These are phyloP conservation scores for Turnix velox DNA, from an alignment of 2,113 vertebrate genomes.

Conservation along the genomic window DNA sequence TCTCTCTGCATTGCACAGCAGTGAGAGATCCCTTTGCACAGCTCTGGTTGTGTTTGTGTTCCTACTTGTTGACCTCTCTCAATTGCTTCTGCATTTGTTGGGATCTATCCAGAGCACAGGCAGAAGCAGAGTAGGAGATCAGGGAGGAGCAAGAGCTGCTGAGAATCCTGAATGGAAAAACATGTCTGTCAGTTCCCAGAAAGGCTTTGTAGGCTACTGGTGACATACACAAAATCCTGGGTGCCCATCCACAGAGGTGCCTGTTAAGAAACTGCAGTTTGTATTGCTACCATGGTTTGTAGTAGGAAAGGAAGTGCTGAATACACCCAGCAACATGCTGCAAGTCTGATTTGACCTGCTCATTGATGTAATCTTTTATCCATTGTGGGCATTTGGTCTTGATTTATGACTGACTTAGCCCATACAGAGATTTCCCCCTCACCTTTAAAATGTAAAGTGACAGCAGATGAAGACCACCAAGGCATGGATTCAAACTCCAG, in stretches of 20 bases:
- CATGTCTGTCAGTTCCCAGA: not conserved
- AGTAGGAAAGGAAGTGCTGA: not conserved
- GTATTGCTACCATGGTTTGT: not conserved
- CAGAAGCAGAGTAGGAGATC: not conserved
- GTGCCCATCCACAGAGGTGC: not conserved
- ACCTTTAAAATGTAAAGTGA: not conserved
- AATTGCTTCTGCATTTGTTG: not conserved
- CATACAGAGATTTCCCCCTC: not conserved
- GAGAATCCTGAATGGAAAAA: not conserved
- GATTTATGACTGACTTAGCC: not conserved
- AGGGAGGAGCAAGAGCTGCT: not conserved
- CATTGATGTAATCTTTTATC: not conserved
- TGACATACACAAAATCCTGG: not conserved
- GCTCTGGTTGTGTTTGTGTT: not conserved
- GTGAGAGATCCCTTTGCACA: not conserved
- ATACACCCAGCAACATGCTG: not conserved
- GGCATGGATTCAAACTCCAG: not conserved
- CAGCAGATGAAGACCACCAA: not conserved
- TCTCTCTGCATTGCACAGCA: accelerated
- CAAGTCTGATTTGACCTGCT: not conserved
- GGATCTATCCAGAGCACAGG: not conserved
- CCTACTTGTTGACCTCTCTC: not conserved
- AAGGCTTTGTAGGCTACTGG: not conserved
- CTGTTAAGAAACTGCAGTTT: not conserved
- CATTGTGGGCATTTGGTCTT: not conserved